Evolutionary conservation across 2,113 vertebrate species (phyloP).

Genomic region (Puma concolor): DNA sequence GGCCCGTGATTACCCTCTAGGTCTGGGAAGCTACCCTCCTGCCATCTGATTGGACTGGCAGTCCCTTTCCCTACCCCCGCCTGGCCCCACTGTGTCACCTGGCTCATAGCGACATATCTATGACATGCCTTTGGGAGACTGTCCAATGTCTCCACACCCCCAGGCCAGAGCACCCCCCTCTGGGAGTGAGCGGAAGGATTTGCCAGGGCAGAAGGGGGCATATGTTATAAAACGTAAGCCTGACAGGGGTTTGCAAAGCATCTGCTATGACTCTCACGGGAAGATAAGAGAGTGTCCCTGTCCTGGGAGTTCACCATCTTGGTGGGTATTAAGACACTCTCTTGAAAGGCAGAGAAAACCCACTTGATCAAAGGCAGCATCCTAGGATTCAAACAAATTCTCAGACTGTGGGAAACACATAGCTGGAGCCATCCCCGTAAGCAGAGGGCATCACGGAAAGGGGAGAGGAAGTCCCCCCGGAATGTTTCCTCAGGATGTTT

Average conservation of each 20-base stretch:
- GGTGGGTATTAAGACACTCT: not conserved
- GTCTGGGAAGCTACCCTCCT: not conserved
- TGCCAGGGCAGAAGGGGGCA: not conserved
- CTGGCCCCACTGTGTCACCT: not conserved
- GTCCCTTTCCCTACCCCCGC: not conserved
- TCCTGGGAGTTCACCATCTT: not conserved
- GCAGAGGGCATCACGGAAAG: rapidly evolving
- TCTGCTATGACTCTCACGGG: not conserved
- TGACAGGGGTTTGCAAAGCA: not conserved
- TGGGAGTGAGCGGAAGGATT: not conserved
- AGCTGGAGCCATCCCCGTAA: not conserved
- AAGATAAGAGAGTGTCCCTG: not conserved
- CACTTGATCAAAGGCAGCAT: not conserved
- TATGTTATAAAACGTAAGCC: not conserved
- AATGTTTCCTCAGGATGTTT: not conserved
- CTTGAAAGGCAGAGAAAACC: not conserved
- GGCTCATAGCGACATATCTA: rapidly evolving
- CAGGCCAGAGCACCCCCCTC: not conserved
- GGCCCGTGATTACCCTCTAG: not conserved
- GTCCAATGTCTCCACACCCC: not conserved
- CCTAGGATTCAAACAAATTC: not conserved
- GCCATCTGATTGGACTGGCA: not conserved
- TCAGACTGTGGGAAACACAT: not conserved
- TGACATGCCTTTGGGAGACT: not conserved
- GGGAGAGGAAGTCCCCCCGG: not conserved